Base-by-base conservation (phyloP, 2,888 invertebrate genomes). In the Epinotia demarniana region DNA sequence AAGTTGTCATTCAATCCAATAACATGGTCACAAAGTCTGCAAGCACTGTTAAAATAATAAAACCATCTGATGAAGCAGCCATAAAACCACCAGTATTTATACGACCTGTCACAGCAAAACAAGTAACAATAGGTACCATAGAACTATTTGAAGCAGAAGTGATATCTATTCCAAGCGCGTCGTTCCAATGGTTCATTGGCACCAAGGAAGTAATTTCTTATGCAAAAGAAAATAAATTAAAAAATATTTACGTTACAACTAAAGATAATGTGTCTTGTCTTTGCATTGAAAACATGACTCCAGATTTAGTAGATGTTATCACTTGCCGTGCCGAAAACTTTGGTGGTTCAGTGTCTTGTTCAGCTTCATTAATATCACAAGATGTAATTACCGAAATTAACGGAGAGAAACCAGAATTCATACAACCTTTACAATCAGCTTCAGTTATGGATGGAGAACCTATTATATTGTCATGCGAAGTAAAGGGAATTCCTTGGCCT, bases 391-490 rank as follows among this genome's bases (percentile, higher is more conserved):
- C 94, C 92, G 77, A 77, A 77, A 16, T 66, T 19, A 66, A 80
- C 81, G 89, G 94, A 85, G 73, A 86, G 79, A 78, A 97, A 57
- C 99, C 99, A 49, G 94, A 95, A 81, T 97, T 99, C 86, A 91
- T 96, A 27, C 95, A 96, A 84, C 96, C 96, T 78, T 94, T 99
- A 78, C 93, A 96, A 72, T 96, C 97, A 4, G 91, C 96, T 11
- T 95, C 96, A 75, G 96, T 98, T 6, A 98, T 98, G 97, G 98
- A 98, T 86, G 99, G 99, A 71, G 98, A 99, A 84, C 96, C 96
- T 79, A 97, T 97, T 76, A 92, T 95, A 78, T 94, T 98, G 69
- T 95, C 94, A 46, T 98, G 98, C 84, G 93, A 96, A 84, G 96
- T 98, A 12, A 94, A 93, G 73, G 98, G 97, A 39, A 95, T 96